Conservation (phyloP, 2,113 vertebrate species). For the Seriola aureovittata region DNA sequence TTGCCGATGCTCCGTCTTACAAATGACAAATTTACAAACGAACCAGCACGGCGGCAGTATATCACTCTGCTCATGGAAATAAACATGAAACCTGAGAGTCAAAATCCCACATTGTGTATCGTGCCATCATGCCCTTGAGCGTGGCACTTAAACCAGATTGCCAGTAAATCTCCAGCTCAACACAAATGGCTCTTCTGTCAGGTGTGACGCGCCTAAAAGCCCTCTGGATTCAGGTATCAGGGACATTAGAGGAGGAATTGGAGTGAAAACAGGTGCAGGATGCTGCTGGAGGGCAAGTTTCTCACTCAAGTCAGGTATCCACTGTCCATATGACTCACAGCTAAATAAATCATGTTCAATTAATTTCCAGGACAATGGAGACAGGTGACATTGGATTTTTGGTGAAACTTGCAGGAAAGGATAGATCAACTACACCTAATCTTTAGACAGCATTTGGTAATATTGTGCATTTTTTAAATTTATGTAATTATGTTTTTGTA, state of each 20-base stretch:
- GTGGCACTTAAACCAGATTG: slow-evolving; percentile 73
- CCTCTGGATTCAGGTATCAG: slow-evolving; percentile 66
- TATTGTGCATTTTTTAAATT: not conserved
- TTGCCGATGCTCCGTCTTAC: slow-evolving; percentile 6
- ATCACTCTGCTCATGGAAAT: slow-evolving; percentile 55
- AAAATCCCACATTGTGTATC: slow-evolving; percentile 57
- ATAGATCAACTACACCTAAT: not conserved
- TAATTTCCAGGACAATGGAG: slow-evolving; percentile 35
- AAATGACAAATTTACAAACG: slow-evolving; percentile 55
- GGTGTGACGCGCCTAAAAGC: slow-evolving; percentile 57
- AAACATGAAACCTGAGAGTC: slow-evolving; percentile 56
- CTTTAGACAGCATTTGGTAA: not conserved
- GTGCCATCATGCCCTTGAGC: slow-evolving; percentile 72
- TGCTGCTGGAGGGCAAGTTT: slow-evolving; percentile 74
- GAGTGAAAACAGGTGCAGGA: slow-evolving; percentile 66
- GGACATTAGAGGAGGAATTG: slow-evolving; percentile 53
- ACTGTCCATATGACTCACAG: slow-evolving; percentile 56
- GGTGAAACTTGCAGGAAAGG: slow-evolving; percentile 13
- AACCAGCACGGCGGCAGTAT: slow-evolving; percentile 31
- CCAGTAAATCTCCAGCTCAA: slow-evolving; percentile 71
- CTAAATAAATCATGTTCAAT: slow-evolving; percentile 61
- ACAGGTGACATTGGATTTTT: slow-evolving; percentile 4
- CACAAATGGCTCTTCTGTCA: slow-evolving; percentile 61
- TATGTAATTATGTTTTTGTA: not conserved
- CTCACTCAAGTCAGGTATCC: slow-evolving; percentile 76